These are phyloP conservation scores for Zaprionus nigranus DNA, from an alignment of 1,140 invertebrate genomes.

Conservation along the genomic window DNA sequence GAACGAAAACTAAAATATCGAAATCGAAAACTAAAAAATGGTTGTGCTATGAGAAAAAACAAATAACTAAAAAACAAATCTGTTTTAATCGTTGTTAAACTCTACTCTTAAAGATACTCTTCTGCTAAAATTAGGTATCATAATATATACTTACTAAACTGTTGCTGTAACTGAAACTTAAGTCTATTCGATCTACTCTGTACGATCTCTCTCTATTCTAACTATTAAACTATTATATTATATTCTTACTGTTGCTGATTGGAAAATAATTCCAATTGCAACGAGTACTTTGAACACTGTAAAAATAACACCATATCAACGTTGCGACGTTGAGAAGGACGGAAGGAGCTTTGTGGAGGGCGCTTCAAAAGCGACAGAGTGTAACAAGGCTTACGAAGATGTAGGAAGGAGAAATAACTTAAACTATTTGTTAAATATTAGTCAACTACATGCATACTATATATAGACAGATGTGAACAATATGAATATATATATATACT, in stretches of 20 bases:
- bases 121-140: slow-evolving; percentile 39
- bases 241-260: slow-evolving; percentile 32
- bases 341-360: slow-evolving; percentile 47
- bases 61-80: slow-evolving; percentile 48
- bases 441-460: slow-evolving; percentile 47
- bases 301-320: slow-evolving; percentile 83
- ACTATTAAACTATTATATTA: slow-evolving; percentile 31
- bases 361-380: slow-evolving; percentile 68
- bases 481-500: slow-evolving; percentile 49
- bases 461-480: slow-evolving; percentile 64
- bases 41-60: slow-evolving; percentile 79
- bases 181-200: slow-evolving; percentile 67
- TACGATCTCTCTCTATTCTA: slow-evolving; percentile 50
- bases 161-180: slow-evolving; percentile 64
- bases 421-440: slow-evolving; percentile 63
- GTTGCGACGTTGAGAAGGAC: slow-evolving; percentile 57
- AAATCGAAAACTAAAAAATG: slow-evolving; percentile 71
- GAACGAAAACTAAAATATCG: slow-evolving; percentile 33
- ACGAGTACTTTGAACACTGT: slow-evolving; percentile 70
- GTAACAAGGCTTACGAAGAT: slow-evolving; percentile 67
- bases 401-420: slow-evolving; percentile 45
- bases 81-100: slow-evolving; percentile 59
- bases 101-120: slow-evolving; percentile 48
- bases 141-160: slow-evolving; percentile 38
- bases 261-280: slow-evolving; percentile 24